Evolutionary conservation across 2,888 invertebrate species (phyloP), one percentile per base, ranked within the genome.

Genomic region (Lithophane ornitopus): DNA sequence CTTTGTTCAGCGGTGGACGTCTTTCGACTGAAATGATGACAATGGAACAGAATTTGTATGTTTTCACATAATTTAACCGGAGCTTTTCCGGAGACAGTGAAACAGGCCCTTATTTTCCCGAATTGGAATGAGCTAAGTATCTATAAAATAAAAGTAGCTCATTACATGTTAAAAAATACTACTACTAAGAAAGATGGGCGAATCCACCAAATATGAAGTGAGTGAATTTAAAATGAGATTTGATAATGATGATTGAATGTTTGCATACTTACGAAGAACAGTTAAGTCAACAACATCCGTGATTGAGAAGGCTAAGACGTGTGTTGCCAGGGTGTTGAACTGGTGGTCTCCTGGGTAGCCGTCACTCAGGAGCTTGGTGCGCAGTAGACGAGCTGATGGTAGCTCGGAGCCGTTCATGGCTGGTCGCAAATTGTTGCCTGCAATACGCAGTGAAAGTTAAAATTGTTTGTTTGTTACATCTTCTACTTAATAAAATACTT

Each of bases 351-450:
- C 77, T 63, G 85, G 81, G 78, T 81, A 88, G 0, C 92, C 92
- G 16, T 91, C 90, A 7, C 85, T 84, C 9, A 92, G 76, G 8
- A 92, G 81, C 44, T 84, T 86, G 22, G 90, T 90, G 26, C 91
- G 89, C n/a, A 92, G 73, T 0, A 87, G 67, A 7, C 92, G 86
- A 0, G 91, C 69, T 7, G 91, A 91, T 0, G 92, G 92, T 7
- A 92, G 81, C 34, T 89, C 88, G 0, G 88, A 88, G 0, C 92
- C 92, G 56, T 90, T 88, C 75, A 77, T 84, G 2, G 91, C 88
- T 39, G 91, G 88, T 34, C 91, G 77, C 4, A 90, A 71, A 0
- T 81, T 65, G 39, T 88, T 90, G 3, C 88, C 89, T 88, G 78
- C 9, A 78, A 67, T 11, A 12, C n/a, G 16, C 16, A 39, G n/a